Percentiles rank a stretch among this genome's conserved stretches.
Conservation (phyloP, 2,888 invertebrate species). For the Pammene fasciana region DNA sequence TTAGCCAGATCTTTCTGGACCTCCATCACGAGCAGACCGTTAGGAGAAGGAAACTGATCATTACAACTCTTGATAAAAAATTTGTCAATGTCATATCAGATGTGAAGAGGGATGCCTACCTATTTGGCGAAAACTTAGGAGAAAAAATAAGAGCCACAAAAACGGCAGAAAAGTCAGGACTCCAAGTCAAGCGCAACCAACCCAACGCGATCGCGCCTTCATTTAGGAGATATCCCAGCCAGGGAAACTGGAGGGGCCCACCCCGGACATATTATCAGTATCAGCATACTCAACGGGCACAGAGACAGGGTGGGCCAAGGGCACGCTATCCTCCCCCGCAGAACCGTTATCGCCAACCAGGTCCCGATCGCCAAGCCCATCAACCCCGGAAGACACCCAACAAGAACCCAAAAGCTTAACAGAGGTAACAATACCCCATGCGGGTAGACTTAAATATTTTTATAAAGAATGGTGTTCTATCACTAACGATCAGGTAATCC, state of each 20-base stretch:
- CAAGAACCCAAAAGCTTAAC: neutral
- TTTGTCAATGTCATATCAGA: neutral
- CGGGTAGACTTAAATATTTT: neutral
- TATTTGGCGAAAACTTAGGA: neutral
- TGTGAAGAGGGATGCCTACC: neutral
- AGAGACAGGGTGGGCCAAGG: neutral
- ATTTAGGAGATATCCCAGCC: neutral
- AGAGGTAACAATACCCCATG: neutral
- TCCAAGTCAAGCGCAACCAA: neutral
- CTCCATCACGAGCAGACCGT: neutral
- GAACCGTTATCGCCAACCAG: neutral
- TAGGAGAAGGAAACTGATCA: neutral
- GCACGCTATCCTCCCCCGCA: neutral
- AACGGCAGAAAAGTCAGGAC: neutral
- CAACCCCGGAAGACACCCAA: neutral
- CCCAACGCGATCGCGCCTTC: neutral
- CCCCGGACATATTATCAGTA: neutral
- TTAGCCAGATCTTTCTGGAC: neutral
- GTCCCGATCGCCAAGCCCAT: neutral
- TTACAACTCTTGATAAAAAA: neutral
- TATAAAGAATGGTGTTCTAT: no score
- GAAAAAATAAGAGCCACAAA: conserved; percentile 1
- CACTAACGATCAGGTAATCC: no score
- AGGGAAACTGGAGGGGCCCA: conserved; percentile 1
- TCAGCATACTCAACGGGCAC: neutral